Evolutionary conservation across 64 coral and sea anemone genomes (phyloP).

Genomic region (Actinia tenebrosa): DNA sequence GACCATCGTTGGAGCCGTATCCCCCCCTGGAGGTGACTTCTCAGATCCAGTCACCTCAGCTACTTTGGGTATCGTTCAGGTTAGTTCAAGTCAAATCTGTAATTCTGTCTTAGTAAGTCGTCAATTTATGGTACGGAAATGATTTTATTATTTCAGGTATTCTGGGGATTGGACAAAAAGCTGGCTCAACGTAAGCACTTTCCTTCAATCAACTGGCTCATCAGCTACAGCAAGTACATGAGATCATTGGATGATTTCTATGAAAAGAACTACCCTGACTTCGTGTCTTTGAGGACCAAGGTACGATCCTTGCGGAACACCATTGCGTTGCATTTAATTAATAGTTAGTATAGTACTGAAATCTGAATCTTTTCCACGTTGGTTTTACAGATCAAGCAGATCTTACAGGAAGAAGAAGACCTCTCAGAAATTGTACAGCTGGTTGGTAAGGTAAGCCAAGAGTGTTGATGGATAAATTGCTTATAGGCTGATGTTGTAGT

Average conservation of each 20-base stretch:
- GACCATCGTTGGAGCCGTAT: conserved; percentile 96
- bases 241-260: conserved; percentile 94
- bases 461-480: not conserved
- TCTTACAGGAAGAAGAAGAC: conserved; percentile 98
- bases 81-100: conserved; percentile 16
- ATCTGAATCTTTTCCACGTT: not conserved
- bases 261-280: conserved; percentile 93
- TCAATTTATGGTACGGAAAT: not conserved
- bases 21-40: conserved; percentile 97
- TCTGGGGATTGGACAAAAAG: conserved; percentile 99
- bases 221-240: conserved; percentile 99
- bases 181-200: conserved; percentile 96
- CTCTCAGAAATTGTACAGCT: conserved; percentile 99
- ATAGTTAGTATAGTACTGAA: not conserved
- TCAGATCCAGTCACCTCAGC: conserved; percentile 98
- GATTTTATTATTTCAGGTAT: conserved; percentile 58
- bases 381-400: conserved; percentile 87
- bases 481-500: too few relatives aligned
- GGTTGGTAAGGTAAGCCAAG: conserved; percentile 81
- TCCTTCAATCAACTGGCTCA: conserved; percentile 97
- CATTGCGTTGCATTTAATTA: not conserved
- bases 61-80: conserved; percentile 97
- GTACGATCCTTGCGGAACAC: conserved; percentile 26
- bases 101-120: not conserved
- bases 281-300: conserved; percentile 90